Conservation (phyloP, 1,140 invertebrate genomes). For the Drosophila gunungcola region DNA sequence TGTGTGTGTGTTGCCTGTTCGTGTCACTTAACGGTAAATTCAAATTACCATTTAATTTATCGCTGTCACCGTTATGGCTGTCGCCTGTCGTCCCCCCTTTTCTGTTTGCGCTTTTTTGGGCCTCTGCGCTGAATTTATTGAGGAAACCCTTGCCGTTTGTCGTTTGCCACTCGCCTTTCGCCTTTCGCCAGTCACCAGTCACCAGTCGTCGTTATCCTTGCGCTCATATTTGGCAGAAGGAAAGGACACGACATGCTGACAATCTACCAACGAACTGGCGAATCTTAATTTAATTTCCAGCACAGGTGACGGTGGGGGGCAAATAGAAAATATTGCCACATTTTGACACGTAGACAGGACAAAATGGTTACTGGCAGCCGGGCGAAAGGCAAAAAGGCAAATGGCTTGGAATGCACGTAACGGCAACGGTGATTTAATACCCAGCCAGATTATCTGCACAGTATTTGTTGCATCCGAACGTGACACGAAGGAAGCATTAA, state of each 20-base stretch:
- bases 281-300: slow-evolving; percentile 58
- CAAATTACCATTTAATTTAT: slow-evolving; percentile 84
- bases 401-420: slow-evolving; percentile 44
- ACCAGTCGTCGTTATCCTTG: slow-evolving; percentile 51
- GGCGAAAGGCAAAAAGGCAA: slow-evolving; percentile 15
- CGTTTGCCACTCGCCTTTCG: slow-evolving; percentile 5
- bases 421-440: slow-evolving; percentile 48
- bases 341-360: slow-evolving; percentile 43
- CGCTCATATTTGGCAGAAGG: slow-evolving; percentile 59
- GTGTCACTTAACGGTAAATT: slow-evolving; percentile 83
- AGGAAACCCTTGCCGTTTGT: slow-evolving; percentile 61
- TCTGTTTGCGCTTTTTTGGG: slow-evolving; percentile 23
- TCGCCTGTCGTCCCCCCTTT: slow-evolving; percentile 61
- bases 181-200: no score
- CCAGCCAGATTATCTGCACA: slow-evolving; percentile 36
- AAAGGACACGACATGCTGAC: slow-evolving; percentile 47
- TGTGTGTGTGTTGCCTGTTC: slow-evolving; percentile 53
- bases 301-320: neutral
- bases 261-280: slow-evolving; percentile 43
- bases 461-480: slow-evolving; percentile 46
- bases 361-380: slow-evolving; percentile 19
- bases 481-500: slow-evolving; percentile 26
- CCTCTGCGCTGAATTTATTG: slow-evolving; percentile 65
- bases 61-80: slow-evolving; percentile 83
- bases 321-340: slow-evolving; percentile 50